These are phyloP conservation scores for Adela reaumurella DNA, from an alignment of 2,888 invertebrate genomes.

Conservation along the genomic window DNA sequence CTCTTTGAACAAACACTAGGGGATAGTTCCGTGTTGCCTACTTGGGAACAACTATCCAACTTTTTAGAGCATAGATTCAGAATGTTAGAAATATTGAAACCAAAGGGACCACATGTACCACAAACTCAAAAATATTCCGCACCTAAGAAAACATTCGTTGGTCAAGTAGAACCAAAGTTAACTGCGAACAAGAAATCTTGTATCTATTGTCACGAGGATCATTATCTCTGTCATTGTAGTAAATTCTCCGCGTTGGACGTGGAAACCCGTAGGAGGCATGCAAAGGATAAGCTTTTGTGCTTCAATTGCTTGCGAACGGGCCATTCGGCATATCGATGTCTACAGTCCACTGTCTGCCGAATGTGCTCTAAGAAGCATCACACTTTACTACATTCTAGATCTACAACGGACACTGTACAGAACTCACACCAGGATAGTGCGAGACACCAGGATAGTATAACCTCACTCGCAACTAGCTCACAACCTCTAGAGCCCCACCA, in stretches of 20 bases:
- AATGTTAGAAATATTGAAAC: slow-evolving; percentile 13
- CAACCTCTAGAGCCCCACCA: too few species aligned
- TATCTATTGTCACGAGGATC: neutral
- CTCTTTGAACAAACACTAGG: slow-evolving; percentile 11
- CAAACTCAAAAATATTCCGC: neutral
- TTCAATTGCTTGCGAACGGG: slow-evolving; percentile 5
- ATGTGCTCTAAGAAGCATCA: slow-evolving; percentile 11
- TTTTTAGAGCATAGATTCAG: slow-evolving; percentile 16
- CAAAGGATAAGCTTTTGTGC: slow-evolving; percentile 1
- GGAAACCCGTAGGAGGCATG: slow-evolving; percentile 2
- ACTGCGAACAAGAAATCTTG: neutral
- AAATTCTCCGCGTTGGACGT: neutral
- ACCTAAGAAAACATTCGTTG: neutral
- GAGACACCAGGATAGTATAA: too few species aligned
- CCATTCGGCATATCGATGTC: slow-evolving; percentile 8
- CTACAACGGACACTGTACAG: too few species aligned
- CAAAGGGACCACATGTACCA: neutral
- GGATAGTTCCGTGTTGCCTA: slow-evolving; percentile 9
- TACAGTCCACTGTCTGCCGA: slow-evolving; percentile 9
- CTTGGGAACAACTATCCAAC: slow-evolving; percentile 9
- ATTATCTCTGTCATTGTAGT: neutral
- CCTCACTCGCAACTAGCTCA: too few species aligned
- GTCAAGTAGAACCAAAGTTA: neutral
- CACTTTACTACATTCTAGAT: slow-evolving; percentile 8
- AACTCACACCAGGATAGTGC: too few species aligned